Percentiles rank a stretch among this genome's conserved stretches.
Evolutionary conservation across 2,113 vertebrate genomes (phyloP).

Genomic region (Herpailurus yagouaroundi): DNA sequence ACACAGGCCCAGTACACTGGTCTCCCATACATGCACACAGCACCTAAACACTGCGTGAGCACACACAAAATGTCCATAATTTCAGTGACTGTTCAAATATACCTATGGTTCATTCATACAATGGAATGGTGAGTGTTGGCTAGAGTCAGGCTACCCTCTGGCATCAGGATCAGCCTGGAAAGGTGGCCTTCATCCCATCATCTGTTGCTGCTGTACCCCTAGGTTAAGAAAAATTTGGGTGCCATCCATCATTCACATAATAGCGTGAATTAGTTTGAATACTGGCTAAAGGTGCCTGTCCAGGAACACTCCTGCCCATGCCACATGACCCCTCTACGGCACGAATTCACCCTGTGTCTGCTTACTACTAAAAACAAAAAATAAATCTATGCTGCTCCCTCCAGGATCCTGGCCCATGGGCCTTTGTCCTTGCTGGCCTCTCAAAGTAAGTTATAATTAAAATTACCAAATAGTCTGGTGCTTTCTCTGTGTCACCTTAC

Average conservation of each 20-base stretch:
- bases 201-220: background rate
- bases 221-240: background rate
- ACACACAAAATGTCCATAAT: background rate
- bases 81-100: background rate
- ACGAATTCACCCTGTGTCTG: background rate
- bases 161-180: background rate
- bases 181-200: background rate
- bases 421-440: background rate
- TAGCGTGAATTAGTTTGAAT: background rate
- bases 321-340: background rate
- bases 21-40: background rate
- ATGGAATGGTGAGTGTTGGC: no score
- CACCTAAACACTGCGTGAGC: background rate
- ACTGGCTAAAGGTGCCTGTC: background rate
- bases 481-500: background rate
- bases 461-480: background rate
- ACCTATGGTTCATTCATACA: background rate
- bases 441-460: background rate
- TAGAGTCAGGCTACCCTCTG: background rate
- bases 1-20: background rate
- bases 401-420: background rate
- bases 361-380: background rate
- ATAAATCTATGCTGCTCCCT: background rate
- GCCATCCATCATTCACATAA: background rate
- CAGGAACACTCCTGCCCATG: background rate